Base-by-base conservation (phyloP, 1,140 invertebrate genomes). In the Calosoma granatense region DNA sequence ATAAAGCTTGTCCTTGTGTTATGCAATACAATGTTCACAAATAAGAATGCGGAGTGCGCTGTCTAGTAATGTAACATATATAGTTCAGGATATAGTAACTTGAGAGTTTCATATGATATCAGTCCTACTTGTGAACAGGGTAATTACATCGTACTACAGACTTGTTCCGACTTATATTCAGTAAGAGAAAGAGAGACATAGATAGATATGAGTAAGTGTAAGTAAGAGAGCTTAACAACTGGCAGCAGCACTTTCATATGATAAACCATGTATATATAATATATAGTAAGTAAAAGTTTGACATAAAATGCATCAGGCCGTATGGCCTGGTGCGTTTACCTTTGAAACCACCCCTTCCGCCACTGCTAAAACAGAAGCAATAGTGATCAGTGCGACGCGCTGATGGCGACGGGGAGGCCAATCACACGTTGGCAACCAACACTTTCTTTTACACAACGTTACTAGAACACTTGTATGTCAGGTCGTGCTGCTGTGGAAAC, bases 311-410 rank as follows among this genome's bases (percentile, higher is more conserved):
- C 80, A 78, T 71, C 78, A 80, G 78, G 78, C 77, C 73, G 73
- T 72, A 73, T 76, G 79, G 75, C 80, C 78, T 81, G 81, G 83
- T 84, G 76, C 78, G 74, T 85, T 87, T 87, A 88, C 86, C 86
- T 88, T 88, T 88, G 79, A 86, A 88, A 86, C 83, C 85, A 84
- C 85, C 85, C 80, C 81, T 81, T 78, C 86, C 83, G 83, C 85
- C 85, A 81, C 80, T 81, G 84, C 85, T 87, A 87, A 85, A 87
- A 86, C 81, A 86, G 85, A 84, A 79, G 76, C 81, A 85, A 81
- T 78, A 78, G 76, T 78, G 76, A 80, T 81, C 79, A 81, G 78
- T 83, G 81, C 77, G 80, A 75, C 75, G 77, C 77, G 78, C 79
- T 75, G 76, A 75, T 78, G 78, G 78, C 78, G 72, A 75, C 74